Evolutionary conservation across 2,113 vertebrate genomes (phyloP), one percentile per base, ranked within the genome.

Genomic region (Phylloscopus trochilus): DNA sequence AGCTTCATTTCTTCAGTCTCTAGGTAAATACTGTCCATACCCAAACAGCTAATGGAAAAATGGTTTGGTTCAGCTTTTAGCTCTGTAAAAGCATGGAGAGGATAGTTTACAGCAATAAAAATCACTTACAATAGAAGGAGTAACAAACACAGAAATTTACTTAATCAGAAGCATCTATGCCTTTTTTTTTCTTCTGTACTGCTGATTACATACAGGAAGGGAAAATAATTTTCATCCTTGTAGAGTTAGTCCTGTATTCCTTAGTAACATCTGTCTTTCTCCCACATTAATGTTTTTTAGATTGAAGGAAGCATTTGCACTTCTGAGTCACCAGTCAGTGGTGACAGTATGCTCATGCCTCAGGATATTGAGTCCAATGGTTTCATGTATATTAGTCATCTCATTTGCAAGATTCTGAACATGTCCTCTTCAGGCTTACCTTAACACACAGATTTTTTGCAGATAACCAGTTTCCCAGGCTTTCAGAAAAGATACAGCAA

Each of bases 331-430:
- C 87, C 91, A 96, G 84, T 95, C 91, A 95, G 81, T 76, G 87
- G 82, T 97, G 94, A 96, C 95, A 96, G 92, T 95, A 92, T 93
- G 67, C 91, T 97, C 94, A 94, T 95, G 94, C 91, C 89, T 95
- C 87, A 92, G 95, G 89, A 96, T 96, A 91, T 68, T 76, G 84
- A 95, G 87, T 91, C 94, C 75, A 24, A 91, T 83, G 67, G 87
- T 76, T 95, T 95, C 74, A 73, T 90, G 43, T 63, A 31, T 66
- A 95, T 97, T 97, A 96, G 89, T 97, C 93, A 95, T 95, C 81
- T 80, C 67, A 69, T 96, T 83, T 95, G 94, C 78, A 96, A 93
- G 37, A 92, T 89, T 90, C 78, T 91, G 74, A 93, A 80, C 47
- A 53, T 87, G 84, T 91, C 70, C 51, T 94, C 84, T 91, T 91